Evolutionary conservation across 1,140 invertebrate genomes (phyloP).

Genomic region (Manduca sexta): DNA sequence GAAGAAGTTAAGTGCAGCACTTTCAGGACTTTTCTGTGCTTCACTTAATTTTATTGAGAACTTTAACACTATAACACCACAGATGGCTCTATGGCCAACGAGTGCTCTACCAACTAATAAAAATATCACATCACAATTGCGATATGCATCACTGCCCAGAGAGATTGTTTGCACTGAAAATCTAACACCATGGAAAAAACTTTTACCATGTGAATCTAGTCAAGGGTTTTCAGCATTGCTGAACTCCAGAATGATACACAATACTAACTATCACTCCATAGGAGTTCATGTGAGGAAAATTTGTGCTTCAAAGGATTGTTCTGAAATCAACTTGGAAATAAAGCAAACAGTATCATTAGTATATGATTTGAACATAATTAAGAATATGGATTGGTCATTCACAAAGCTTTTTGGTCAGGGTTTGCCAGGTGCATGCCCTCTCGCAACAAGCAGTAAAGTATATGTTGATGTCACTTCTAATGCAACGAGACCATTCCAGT

Average conservation of each 20-base stretch:
- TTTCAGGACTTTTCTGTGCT: conserved; percentile 95
- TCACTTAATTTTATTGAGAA: conserved; percentile 96
- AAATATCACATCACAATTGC: conserved; percentile 75
- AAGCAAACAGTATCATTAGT: conserved; percentile 89
- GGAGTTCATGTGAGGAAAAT: conserved; percentile 88
- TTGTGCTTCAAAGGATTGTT: conserved; percentile 80
- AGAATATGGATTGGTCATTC: conserved; percentile 86
- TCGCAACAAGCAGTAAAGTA: conserved; percentile 84
- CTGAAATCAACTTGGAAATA: conserved; percentile 80
- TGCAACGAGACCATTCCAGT: conserved; percentile 72
- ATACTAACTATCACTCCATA: conserved; percentile 94
- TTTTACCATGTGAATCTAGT: conserved; percentile 92
- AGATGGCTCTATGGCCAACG: conserved; percentile 86
- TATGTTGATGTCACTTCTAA: conserved; percentile 88
- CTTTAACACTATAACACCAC: conserved; percentile 89
- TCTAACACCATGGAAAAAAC: conserved; percentile 97
- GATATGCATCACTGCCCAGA: conserved; percentile 91
- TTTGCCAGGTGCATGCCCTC: conserved; percentile 83
- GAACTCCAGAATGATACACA: conserved; percentile 93
- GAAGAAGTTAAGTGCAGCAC: conserved; percentile 89
- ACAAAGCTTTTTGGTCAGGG: conserved; percentile 90
- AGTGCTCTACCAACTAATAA: conserved; percentile 76
- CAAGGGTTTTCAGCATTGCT: conserved; percentile 89
- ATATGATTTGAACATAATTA: conserved; percentile 84
- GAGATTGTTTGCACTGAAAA: conserved; percentile 99